phyloP scores from a whole-genome alignment of 2,888 invertebrate species.

The Cephus runcator region DNA sequence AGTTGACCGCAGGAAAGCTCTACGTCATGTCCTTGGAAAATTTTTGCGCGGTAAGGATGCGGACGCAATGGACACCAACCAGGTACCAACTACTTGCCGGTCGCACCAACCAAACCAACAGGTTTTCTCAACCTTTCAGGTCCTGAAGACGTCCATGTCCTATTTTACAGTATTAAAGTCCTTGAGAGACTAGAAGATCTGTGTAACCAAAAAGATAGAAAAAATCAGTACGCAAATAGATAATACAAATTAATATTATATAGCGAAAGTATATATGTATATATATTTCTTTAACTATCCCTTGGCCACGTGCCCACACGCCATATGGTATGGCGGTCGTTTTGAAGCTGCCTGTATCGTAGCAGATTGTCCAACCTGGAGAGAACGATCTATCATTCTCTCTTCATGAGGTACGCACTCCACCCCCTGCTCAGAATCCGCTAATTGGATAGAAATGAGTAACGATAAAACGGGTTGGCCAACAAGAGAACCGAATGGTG shows the following conservation, averaged over 20 bases:
- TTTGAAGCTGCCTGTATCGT: no score
- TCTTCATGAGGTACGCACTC: conserved; percentile 23
- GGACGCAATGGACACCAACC: no score
- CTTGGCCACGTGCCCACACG: conserved; percentile 12
- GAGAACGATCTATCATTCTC: conserved; percentile 39
- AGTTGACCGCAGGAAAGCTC: conserved; percentile 42
- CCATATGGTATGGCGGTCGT: conserved; percentile 15
- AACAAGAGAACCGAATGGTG: no score
- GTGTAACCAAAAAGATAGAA: no score
- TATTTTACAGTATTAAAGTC: conserved; percentile 24
- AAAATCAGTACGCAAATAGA: no score
- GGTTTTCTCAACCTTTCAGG: conserved; percentile 6
- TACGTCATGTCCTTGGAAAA: conserved; percentile 42
- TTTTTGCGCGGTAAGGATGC: conserved; percentile 41
- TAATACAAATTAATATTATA: no score
- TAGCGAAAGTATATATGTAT: no score
- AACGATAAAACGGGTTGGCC: no score
- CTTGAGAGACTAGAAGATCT: neutral
- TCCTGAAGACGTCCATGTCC: conserved; percentile 24
- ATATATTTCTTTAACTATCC: neutral
- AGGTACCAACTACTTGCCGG: no score
- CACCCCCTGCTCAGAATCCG: conserved; percentile 21
- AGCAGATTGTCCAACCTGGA: conserved; percentile 31
- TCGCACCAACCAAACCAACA: no score
- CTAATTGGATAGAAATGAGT: conserved; percentile 30